Conservation (phyloP, 2,113 vertebrate genomes). For the Taxidea taxus region DNA sequence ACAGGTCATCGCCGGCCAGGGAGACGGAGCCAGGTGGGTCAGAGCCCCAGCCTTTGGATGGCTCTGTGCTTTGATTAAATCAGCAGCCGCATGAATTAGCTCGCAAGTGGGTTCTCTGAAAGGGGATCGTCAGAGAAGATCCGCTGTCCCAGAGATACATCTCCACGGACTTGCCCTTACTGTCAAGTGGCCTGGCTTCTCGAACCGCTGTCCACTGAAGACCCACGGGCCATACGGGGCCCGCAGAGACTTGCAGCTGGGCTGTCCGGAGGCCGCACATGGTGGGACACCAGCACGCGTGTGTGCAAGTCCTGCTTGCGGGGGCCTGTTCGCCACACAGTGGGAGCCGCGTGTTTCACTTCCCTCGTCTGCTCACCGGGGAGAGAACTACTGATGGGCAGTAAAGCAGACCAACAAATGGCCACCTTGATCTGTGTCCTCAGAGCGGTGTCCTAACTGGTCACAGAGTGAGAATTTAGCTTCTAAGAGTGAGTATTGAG, state of each 20-base stretch:
- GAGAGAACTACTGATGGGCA: background rate
- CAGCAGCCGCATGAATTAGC: background rate
- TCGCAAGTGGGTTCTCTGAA: background rate
- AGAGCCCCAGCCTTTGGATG: background rate
- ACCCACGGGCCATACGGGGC: slow-evolving; percentile 42
- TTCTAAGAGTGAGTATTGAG: background rate
- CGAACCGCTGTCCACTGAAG: background rate
- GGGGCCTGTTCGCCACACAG: slow-evolving; percentile 10
- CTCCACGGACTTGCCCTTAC: background rate
- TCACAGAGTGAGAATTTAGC: background rate
- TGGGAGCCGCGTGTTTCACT: slow-evolving; percentile 41
- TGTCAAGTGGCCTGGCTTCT: background rate
- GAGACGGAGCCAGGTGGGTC: background rate
- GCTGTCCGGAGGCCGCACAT: slow-evolving; percentile 25
- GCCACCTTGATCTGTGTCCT: background rate
- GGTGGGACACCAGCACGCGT: background rate
- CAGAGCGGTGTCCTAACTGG: background rate
- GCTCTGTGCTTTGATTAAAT: background rate
- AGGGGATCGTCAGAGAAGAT: background rate
- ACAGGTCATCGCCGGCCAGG: background rate
- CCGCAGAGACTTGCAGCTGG: slow-evolving; percentile 33
- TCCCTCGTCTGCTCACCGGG: background rate
- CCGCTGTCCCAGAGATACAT: background rate
- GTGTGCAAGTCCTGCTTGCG: slow-evolving; percentile 18
- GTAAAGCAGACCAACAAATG: background rate